Conservation (phyloP, 2,888 invertebrate genomes). For the Sicus ferrugineus region DNA sequence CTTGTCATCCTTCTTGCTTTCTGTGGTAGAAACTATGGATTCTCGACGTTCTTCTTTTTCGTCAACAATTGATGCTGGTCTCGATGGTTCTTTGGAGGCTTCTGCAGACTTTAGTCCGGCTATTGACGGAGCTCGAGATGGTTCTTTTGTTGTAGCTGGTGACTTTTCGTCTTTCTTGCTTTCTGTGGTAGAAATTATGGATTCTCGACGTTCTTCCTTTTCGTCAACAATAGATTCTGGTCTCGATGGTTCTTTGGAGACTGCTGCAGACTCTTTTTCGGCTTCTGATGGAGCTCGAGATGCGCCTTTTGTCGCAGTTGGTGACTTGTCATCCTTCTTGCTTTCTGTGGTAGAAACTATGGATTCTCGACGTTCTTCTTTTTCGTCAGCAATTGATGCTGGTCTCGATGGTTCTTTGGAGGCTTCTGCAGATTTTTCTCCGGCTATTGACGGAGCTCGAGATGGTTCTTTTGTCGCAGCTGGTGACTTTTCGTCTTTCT, state of each 20-base stretch:
- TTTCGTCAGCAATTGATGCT: conserved; percentile 45
- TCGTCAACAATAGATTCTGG: conserved; percentile 40
- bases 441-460: conserved; percentile 21
- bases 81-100: conserved; percentile 36
- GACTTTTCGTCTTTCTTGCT: conserved; percentile 36
- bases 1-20: conserved; percentile 35
- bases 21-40: conserved; percentile 37
- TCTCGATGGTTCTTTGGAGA: conserved; percentile 27
- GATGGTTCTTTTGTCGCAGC: background rate
- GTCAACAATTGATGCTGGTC: conserved; percentile 45
- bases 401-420: conserved; percentile 28
- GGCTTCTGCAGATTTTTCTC: conserved; percentile 47
- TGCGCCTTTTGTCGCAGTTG: no score
- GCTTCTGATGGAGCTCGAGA: conserved; percentile 11
- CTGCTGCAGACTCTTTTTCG: conserved; percentile 25
- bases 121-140: conserved; percentile 13
- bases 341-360: conserved; percentile 32
- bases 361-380: conserved; percentile 39
- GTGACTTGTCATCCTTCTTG: conserved; percentile 35
- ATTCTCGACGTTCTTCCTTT: conserved; percentile 29
- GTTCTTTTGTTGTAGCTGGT: conserved; percentile 30
- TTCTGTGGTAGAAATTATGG: conserved; percentile 36
- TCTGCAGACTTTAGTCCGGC: conserved; percentile 42
- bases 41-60: conserved; percentile 30
- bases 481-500: conserved; percentile 23